Base-by-base conservation (phyloP, 2,888 invertebrate species). In the Scaptomyza caliginosa region DNA sequence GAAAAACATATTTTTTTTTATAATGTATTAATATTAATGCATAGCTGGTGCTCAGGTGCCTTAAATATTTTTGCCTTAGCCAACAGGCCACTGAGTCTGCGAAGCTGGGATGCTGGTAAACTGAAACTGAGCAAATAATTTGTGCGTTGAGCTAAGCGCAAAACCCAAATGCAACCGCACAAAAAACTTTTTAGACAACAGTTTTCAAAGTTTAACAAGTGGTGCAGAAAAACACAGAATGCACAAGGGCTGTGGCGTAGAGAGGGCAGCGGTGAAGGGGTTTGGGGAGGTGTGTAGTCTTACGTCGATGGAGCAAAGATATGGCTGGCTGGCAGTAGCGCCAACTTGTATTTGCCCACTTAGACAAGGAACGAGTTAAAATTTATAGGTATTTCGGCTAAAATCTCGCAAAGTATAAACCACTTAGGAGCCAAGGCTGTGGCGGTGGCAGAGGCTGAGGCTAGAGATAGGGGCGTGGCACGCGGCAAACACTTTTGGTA, bases 351-450 rank as follows among this genome's bases (percentile, higher is more conserved):
- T 74, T 74, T 86, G 77, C 86, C 81, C 85, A 84, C 85, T 82
- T 81, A 80, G 72, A 81, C 69, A 66, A 62, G 64, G 69, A 86
- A 74, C 60, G 85, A 81, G 87, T 81, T 86, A 75, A 84, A 82
- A 82, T 82, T 82, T 82, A 82, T 82, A 84, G 87, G 81, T 84
- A 81, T 82, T 86, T 86, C 81, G 82, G 49, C 68, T 66, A 82
- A 82, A 86, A 82, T 86, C 87, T 84, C 67, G 82, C 78, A 64
- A 75, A 70, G 85, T 81, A 77, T 84, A 82, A 82, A 71, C 82
- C 82, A 82, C 87, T 82, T 82, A 82, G 69, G 58, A 48, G 50
- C 21, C 16, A 34, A 34, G 34, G 17, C 38, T 24, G 34, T 21
- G 8, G 32, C 7, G 13, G 24, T 6, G 10, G 13, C 46, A 6